Evolutionary conservation across 1,140 invertebrate species (phyloP).

Genomic region (Nasonia vitripennis): DNA sequence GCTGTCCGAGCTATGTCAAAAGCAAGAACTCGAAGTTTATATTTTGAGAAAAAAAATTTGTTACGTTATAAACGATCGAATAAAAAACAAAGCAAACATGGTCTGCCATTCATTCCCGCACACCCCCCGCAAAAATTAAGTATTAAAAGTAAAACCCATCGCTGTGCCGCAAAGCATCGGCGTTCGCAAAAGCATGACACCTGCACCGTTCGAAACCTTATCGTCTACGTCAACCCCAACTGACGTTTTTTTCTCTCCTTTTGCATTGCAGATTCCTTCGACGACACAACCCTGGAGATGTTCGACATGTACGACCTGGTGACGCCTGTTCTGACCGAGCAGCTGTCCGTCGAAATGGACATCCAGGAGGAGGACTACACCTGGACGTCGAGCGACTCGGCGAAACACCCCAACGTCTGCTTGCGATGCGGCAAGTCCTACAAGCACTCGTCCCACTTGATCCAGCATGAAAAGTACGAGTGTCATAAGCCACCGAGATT

Average conservation of each 20-base stretch:
- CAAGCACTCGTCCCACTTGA: constrained; percentile 58
- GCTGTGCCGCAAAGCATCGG: too few species aligned
- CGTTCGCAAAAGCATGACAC: not conserved
- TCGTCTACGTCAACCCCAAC: not conserved
- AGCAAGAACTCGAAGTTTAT: constrained; percentile 53
- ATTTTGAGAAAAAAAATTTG: too few species aligned
- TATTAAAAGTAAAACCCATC: not conserved
- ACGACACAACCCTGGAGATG: constrained; percentile 11
- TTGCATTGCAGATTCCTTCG: constrained; percentile 29
- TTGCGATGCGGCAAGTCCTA: constrained; percentile 37
- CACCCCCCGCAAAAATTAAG: not conserved
- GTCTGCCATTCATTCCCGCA: not conserved
- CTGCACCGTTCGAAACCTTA: not conserved
- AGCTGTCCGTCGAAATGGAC: constrained; percentile 14
- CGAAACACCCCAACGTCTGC: constrained; percentile 43
- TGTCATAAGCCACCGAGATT: constrained; percentile 72
- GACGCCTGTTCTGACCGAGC: constrained; percentile 24
- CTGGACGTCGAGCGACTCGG: not conserved
- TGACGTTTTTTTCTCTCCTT: not conserved
- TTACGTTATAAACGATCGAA: too few species aligned
- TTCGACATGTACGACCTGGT: constrained; percentile 47
- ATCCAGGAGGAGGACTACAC: constrained; percentile 23
- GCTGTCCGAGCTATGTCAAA: constrained; percentile 75
- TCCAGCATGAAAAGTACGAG: constrained; percentile 72
- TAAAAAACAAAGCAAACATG: too few species aligned